Evolutionary conservation across 2,888 invertebrate genomes (phyloP).

Genomic region (Scaptomyza caliginosa): DNA sequence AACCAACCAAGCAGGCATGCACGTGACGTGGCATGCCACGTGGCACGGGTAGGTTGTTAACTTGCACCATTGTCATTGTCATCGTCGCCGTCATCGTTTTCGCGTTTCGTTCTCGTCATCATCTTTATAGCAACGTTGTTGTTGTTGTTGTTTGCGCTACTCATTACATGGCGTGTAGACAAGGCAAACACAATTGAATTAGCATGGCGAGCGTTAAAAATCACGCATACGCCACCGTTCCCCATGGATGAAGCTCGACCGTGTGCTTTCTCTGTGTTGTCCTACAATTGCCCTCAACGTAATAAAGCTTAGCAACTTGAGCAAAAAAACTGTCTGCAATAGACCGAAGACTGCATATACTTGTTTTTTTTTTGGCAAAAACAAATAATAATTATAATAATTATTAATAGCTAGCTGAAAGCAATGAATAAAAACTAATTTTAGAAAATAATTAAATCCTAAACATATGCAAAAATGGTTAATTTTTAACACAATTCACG

Average conservation of each 20-base stretch:
- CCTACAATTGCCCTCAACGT: constrained; percentile 75
- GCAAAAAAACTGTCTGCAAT: neutral
- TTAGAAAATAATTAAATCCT: neutral
- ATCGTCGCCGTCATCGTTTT: constrained; percentile 27
- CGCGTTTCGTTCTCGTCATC: constrained; percentile 55
- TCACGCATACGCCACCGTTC: constrained; percentile 74
- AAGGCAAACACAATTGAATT: constrained; percentile 78
- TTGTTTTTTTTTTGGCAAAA: neutral
- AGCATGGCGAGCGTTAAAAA: constrained; percentile 73
- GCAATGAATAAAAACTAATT: neutral
- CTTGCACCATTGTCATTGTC: constrained; percentile 19
- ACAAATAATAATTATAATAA: neutral
- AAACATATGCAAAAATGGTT: neutral
- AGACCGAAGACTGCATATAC: constrained; percentile 32
- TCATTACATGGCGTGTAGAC: constrained; percentile 78
- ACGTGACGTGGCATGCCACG: constrained; percentile 56
- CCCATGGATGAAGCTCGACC: constrained; percentile 40
- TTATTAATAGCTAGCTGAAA: neutral
- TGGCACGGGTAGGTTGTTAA: constrained; percentile 35
- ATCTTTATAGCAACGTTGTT: constrained; percentile 48
- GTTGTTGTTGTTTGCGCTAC: constrained; percentile 68
- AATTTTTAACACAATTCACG: neutral
- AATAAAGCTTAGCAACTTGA: constrained; percentile 31
- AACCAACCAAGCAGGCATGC: constrained; percentile 31
- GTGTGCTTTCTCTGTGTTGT: constrained; percentile 38